Conservation (phyloP, 2,113 vertebrate genomes). For the Polypterus bichir region DNA sequence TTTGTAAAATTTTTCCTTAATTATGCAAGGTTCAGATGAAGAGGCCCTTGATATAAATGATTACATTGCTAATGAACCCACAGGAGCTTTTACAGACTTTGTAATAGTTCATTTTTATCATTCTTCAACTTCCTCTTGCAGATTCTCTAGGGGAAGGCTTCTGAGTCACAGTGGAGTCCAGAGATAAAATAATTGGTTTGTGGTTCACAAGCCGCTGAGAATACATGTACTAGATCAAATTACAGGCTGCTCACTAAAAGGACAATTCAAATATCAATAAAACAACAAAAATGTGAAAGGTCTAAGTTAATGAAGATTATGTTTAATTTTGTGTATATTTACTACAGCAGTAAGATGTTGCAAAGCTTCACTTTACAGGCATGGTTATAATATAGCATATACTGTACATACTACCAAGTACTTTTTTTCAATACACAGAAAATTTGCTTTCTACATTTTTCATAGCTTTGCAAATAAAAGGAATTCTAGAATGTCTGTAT, state of each 20-base stretch:
- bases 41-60: constrained; percentile 25
- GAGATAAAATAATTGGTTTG: constrained; percentile 48
- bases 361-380: too few relatives aligned
- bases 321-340: too few relatives aligned
- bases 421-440: too few relatives aligned
- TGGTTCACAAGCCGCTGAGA: constrained; percentile 52
- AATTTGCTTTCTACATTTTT: too few relatives aligned
- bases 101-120: constrained; percentile 53
- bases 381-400: too few relatives aligned
- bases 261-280: not conserved
- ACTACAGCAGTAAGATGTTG: too few relatives aligned
- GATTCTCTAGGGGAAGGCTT: constrained; percentile 42
- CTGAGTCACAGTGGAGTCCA: constrained; percentile 32
- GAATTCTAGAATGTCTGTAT: too few relatives aligned
- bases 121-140: constrained; percentile 54
- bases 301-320: too few relatives aligned
- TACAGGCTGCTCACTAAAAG: not conserved
- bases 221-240: constrained; percentile 17
- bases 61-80: constrained; percentile 44
- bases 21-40: constrained; percentile 10
- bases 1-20: constrained; percentile 12
- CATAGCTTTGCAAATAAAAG: too few relatives aligned
- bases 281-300: too few relatives aligned
- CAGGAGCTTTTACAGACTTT: constrained; percentile 39
- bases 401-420: too few relatives aligned